Evolutionary conservation across 2,113 vertebrate genomes (phyloP).

Genomic region (Steatornis caripensis): DNA sequence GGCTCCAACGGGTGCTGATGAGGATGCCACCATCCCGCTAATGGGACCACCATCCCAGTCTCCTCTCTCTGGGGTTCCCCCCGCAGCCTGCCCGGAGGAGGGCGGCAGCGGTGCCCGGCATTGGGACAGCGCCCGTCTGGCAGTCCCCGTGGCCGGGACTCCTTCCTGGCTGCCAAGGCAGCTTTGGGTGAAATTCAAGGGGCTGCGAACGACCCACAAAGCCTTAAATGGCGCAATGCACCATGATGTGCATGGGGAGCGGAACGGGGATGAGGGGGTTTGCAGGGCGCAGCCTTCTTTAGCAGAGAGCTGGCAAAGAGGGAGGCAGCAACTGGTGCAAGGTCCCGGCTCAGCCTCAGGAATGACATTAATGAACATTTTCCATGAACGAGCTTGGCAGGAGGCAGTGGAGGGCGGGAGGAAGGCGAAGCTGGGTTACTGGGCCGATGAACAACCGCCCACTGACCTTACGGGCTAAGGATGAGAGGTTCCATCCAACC

Average conservation of each 20-base stretch:
- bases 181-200: constrained; percentile 17
- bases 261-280: background rate
- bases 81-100: background rate
- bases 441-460: background rate
- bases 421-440: constrained; percentile 30
- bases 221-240: background rate
- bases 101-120: rapidly evolving
- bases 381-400: constrained; percentile 11
- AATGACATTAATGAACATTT: constrained; percentile 13
- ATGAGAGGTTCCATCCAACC: background rate
- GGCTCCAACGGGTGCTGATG: rapidly evolving
- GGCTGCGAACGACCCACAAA: background rate
- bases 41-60: rapidly evolving
- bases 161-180: background rate
- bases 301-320: background rate
- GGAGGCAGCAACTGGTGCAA: constrained; percentile 21
- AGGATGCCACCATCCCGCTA: background rate
- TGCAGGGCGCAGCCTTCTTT: constrained; percentile 11
- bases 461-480: background rate
- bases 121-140: background rate
- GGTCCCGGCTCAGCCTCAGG: background rate
- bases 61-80: background rate
- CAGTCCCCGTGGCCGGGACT: background rate
- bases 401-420: background rate
- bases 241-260: rapidly evolving